Evolutionary conservation across 2,797 vertebrate species (phyloP).

Genomic region (Enteromius fasciolatus): DNA sequence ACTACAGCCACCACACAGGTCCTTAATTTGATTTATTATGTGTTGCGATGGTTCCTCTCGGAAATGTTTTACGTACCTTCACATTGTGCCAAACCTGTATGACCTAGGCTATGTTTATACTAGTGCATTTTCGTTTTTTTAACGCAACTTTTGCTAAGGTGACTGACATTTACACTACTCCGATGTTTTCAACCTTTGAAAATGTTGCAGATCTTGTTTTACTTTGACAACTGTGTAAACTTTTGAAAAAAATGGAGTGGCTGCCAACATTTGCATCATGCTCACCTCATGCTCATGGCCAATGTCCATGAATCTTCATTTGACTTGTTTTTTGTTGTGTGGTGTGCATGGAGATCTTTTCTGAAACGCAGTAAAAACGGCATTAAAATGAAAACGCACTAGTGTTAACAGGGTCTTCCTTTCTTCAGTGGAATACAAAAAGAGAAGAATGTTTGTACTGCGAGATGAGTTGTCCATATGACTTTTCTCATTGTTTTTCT

Average conservation of each 20-base stretch:
- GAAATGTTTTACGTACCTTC: not conserved
- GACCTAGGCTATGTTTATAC: not conserved
- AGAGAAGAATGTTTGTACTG: not conserved
- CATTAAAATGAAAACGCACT: not conserved
- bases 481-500: not conserved
- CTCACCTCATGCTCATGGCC: not conserved
- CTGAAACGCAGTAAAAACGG: not conserved
- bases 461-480: not conserved
- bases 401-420: not conserved
- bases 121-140: not conserved
- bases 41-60: not conserved
- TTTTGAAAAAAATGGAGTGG: not conserved
- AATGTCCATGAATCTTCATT: not conserved
- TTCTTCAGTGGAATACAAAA: not conserved
- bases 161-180: not conserved
- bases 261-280: not conserved
- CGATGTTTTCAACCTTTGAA: not conserved
- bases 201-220: not conserved
- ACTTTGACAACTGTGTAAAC: not conserved
- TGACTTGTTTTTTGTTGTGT: not conserved
- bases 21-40: not conserved
- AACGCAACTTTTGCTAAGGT: not conserved
- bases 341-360: not conserved
- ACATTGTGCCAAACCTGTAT: not conserved
- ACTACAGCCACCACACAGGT: conserved; percentile 96